These are phyloP conservation scores for Ivindomyrus marchei DNA, from an alignment of 2,113 vertebrate genomes.

Conservation along the genomic window DNA sequence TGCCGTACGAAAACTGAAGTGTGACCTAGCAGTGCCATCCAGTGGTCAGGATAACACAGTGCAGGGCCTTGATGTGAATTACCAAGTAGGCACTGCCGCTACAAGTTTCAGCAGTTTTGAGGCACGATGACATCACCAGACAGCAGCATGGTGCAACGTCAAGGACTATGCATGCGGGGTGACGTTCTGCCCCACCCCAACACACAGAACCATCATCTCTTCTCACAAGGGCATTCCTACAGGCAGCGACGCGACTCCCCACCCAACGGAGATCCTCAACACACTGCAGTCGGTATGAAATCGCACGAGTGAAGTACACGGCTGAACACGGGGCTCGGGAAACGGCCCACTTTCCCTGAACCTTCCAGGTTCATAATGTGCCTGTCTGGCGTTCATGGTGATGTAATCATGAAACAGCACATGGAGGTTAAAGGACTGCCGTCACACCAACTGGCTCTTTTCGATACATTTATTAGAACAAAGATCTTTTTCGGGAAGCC, in stretches of 20 bases:
- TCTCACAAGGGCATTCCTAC: background rate
- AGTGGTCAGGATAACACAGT: background rate
- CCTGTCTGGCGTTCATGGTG: background rate
- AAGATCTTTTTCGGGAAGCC: constrained; percentile 25
- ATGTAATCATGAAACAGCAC: background rate
- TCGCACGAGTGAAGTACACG: background rate
- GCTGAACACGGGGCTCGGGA: background rate
- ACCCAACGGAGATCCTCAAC: background rate
- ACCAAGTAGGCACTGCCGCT: background rate
- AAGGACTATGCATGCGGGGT: background rate
- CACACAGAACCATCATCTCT: background rate
- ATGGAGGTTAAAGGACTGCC: background rate
- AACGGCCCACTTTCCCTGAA: background rate
- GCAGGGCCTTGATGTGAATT: background rate
- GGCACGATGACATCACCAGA: background rate
- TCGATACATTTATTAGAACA: constrained; percentile 63
- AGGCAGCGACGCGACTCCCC: background rate
- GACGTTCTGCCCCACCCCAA: background rate
- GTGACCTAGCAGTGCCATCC: background rate
- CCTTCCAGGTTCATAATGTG: background rate
- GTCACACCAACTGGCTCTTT: constrained; percentile 37
- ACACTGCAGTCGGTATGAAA: background rate
- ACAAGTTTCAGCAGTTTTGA: background rate
- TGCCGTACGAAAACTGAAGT: background rate
- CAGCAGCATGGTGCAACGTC: background rate